Percentiles rank a stretch among this genome's conserved stretches.
These are phyloP conservation scores for Chrysolina americana DNA, from an alignment of 2,888 invertebrate genomes.

Conservation along the genomic window DNA sequence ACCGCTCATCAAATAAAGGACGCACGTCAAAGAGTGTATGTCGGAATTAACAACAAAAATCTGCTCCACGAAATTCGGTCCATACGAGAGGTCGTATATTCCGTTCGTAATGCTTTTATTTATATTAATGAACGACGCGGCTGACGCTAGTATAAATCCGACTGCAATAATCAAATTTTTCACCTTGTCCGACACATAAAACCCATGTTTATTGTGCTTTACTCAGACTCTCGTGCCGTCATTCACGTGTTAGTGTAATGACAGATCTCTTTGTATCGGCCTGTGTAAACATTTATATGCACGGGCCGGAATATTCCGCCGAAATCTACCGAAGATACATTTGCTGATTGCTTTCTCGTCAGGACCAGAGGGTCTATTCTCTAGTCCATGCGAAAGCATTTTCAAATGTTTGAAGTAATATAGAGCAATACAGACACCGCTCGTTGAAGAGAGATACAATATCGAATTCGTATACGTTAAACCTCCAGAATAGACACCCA, in stretches of 20 bases:
- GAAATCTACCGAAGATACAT: background rate
- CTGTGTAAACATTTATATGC: background rate
- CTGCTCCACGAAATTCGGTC: background rate
- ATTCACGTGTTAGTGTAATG: constrained; percentile 1
- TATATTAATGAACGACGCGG: background rate
- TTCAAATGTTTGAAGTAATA: too few relatives aligned
- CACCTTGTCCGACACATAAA: constrained; percentile 1
- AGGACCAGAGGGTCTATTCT: too few relatives aligned
- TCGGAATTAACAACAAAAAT: too few relatives aligned
- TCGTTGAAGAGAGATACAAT: too few relatives aligned
- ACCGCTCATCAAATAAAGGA: too few relatives aligned
- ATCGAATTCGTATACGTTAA: too few relatives aligned
- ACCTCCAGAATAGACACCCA: too few relatives aligned
- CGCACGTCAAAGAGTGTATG: too few relatives aligned
- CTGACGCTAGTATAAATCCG: background rate
- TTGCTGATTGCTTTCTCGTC: background rate
- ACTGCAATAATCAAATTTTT: constrained; percentile 1
- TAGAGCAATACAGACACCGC: too few relatives aligned
- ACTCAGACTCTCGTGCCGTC: background rate
- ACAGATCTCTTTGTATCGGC: background rate
- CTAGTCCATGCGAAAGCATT: too few relatives aligned
- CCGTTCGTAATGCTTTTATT: background rate
- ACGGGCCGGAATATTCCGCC: background rate
- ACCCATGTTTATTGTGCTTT: constrained; percentile 6
- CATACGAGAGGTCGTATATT: background rate